These are phyloP conservation scores for Nezara viridula DNA, from an alignment of 2,888 invertebrate genomes.

Conservation along the genomic window DNA sequence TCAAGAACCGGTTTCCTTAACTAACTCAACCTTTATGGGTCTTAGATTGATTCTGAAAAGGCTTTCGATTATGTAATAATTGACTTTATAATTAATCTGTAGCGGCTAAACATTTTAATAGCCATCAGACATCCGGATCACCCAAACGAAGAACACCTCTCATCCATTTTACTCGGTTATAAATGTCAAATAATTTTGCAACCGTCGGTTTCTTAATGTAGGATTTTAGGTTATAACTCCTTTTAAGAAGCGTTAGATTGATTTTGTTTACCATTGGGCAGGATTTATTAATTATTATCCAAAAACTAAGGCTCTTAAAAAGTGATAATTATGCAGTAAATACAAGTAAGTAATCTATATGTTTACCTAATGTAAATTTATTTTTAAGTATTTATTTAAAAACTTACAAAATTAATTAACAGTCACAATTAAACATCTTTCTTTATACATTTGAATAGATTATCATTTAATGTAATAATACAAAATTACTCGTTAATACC, in stretches of 20 bases:
- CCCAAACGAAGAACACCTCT: neutral
- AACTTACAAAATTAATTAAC: no score
- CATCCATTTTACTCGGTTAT: neutral
- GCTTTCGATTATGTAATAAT: slow-evolving; percentile 31
- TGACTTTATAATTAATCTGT: slow-evolving; percentile 15
- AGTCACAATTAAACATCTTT: no score
- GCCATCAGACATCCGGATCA: neutral
- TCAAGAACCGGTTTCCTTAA: slow-evolving; percentile 8
- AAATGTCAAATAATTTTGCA: slow-evolving; percentile 34
- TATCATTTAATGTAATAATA: no score
- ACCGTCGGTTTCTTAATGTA: neutral
- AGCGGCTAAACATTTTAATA: slow-evolving; percentile 35
- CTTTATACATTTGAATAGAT: no score
- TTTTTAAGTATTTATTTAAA: no score
- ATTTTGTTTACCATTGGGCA: neutral
- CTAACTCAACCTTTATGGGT: slow-evolving; percentile 31
- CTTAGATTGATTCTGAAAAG: slow-evolving; percentile 45
- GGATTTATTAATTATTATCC: neutral
- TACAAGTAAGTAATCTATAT: no score
- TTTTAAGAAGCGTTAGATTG: neutral
- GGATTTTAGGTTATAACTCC: neutral
- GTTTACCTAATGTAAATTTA: no score
- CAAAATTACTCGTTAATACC: no score
- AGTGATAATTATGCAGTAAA: no score
- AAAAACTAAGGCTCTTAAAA: neutral